phyloP scores from a whole-genome alignment of 2,797 vertebrate species.

The Holocentrus rufus region DNA sequence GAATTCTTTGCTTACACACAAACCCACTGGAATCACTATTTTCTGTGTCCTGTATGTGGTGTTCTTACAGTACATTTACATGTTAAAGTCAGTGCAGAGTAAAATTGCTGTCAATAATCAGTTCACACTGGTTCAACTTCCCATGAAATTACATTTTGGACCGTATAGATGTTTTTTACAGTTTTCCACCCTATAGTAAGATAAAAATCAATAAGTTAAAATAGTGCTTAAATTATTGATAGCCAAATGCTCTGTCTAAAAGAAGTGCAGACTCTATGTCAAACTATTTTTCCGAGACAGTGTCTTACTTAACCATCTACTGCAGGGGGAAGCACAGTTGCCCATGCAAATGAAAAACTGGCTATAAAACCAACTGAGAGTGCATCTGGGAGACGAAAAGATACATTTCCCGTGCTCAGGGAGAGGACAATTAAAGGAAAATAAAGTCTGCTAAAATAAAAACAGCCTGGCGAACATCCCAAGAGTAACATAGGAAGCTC shows the following conservation, averaged over 20 bases:
- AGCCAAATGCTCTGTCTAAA: conserved; percentile 44
- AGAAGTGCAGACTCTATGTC: conserved; percentile 36
- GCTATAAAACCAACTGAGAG: conserved; percentile 66
- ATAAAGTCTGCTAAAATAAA: conserved; percentile 78
- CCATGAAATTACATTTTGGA: conserved; percentile 15
- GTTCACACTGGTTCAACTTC: conserved; percentile 4
- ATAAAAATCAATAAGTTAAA: conserved; percentile 28
- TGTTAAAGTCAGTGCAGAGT: conserved; percentile 17
- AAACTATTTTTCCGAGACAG: conserved; percentile 46
- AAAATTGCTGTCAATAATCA: not conserved
- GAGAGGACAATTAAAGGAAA: conserved; percentile 81
- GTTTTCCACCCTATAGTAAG: conserved; percentile 9
- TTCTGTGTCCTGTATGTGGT: conserved; percentile 8
- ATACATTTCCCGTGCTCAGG: conserved; percentile 64
- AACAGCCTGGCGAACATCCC: conserved; percentile 71
- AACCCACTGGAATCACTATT: conserved; percentile 12
- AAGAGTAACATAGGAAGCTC: conserved; percentile 68
- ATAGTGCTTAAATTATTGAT: conserved; percentile 24
- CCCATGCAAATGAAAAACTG: conserved; percentile 39
- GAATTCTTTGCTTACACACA: conserved; percentile 11
- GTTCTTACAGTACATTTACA: conserved; percentile 19
- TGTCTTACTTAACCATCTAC: conserved; percentile 64
- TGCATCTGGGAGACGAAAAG: conserved; percentile 68
- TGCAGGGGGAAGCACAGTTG: conserved; percentile 47
- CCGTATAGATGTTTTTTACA: conserved; percentile 13